Base-by-base conservation (phyloP, 2,113 vertebrate genomes). In the Seriola dumerili region DNA sequence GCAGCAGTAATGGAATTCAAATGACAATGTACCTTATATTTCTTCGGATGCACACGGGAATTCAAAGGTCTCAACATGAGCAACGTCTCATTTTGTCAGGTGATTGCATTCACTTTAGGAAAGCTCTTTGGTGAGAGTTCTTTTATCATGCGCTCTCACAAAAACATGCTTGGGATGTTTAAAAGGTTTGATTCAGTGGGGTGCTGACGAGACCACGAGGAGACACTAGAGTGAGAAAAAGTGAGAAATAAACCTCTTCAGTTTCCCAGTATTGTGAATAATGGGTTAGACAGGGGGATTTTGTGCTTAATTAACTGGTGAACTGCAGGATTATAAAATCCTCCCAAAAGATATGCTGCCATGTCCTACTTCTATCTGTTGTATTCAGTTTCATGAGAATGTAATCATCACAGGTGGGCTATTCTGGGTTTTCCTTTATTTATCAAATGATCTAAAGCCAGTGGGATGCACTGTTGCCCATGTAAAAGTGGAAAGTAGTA, bases 1-100 rank as follows among this genome's bases (percentile, higher is more conserved):
- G 52, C n/a, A 29, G 65, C 74, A 42, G 54, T 73, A 80, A 87
- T 80, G 23, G 48, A 80, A 80, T 76, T 64, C 19, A 78, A 90
- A 86, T 78, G 44, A 76, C 29, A 74, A 57, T n/a, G 52, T 76
- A 68, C 52, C 61, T 72, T 61, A 38, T 10, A 69, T 77, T 86
- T 84, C 50, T 34, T 36, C 2, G 3, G 44, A 46, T 77, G 38
- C 75, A 71, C 36, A 38, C 4, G 3, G 34, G 48, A 72, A 83
- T 85, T 72, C 16, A 71, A 32, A 71, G 38, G 29, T 76, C 58
- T 85, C 32, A 64, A 68, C 46, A 46, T 77, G 38, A 76, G 54
- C 42, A 75, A 21, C 0, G 16, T 12, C 19, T 78, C 55, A 76
- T 80, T 72, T 71, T 69, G 34, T 46, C 52, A 61, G 57, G 25